Evolutionary conservation across 1,140 invertebrate species (phyloP).

Genomic region (Sitophilus oryzae): DNA sequence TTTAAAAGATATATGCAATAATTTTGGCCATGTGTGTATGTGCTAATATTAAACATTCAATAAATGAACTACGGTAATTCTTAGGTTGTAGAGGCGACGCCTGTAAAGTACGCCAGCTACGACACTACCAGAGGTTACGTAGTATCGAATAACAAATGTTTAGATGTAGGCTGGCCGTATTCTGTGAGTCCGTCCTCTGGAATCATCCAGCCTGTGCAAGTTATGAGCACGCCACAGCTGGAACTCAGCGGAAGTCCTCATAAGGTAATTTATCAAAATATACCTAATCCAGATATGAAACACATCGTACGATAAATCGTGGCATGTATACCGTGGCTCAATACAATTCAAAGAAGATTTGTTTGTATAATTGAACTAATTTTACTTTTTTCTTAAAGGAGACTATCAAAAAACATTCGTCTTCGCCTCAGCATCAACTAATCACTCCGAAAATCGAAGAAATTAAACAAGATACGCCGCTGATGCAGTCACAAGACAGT

Average conservation of each 20-base stretch:
- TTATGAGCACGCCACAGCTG: slow-evolving; percentile 43
- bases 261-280: slow-evolving; percentile 40
- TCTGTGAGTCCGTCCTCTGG: slow-evolving; percentile 47
- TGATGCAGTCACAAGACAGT: slow-evolving; percentile 44
- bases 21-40: too few species aligned
- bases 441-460: slow-evolving; percentile 61
- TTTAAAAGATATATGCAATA: too few species aligned
- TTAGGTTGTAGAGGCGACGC: slow-evolving; percentile 45
- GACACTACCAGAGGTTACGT: slow-evolving; percentile 51
- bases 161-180: slow-evolving; percentile 46
- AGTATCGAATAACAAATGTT: slow-evolving; percentile 47
- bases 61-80: too few species aligned
- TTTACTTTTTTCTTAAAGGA: slow-evolving; percentile 7
- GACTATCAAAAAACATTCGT: slow-evolving; percentile 45
- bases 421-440: slow-evolving; percentile 51
- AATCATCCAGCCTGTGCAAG: slow-evolving; percentile 49
- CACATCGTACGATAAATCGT: too few species aligned
- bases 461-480: slow-evolving; percentile 50
- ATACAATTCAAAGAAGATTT: too few species aligned
- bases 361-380: too few species aligned
- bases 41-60: too few species aligned
- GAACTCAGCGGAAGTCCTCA: slow-evolving; percentile 41
- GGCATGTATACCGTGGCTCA: too few species aligned
- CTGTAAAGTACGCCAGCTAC: slow-evolving; percentile 45
- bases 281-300: too few species aligned